Conservation (phyloP, 1,140 invertebrate species). For the Epicauta chinensis region DNA sequence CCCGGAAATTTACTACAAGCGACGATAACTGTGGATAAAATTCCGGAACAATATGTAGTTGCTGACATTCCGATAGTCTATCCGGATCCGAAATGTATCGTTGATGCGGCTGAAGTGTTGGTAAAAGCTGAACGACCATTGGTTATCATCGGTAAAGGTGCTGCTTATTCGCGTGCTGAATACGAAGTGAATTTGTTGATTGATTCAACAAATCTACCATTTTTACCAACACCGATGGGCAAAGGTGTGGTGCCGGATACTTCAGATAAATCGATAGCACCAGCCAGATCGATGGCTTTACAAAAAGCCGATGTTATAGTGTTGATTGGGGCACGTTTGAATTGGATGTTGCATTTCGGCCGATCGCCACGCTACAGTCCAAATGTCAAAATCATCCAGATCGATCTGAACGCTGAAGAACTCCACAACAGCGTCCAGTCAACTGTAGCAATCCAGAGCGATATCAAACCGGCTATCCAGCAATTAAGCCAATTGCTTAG, state of each 20-base stretch:
- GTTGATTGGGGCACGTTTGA: slow-evolving; percentile 83
- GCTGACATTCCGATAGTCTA: slow-evolving; percentile 59
- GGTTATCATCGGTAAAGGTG: slow-evolving; percentile 91
- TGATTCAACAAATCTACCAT: slow-evolving; percentile 67
- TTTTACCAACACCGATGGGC: slow-evolving; percentile 94
- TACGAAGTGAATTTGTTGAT: slow-evolving; percentile 63
- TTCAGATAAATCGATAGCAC: slow-evolving; percentile 68
- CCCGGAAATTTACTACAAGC: slow-evolving; percentile 74
- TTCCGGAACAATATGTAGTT: slow-evolving; percentile 43
- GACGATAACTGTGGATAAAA: slow-evolving; percentile 41
- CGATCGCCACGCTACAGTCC: slow-evolving; percentile 73
- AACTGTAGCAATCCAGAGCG: slow-evolving; percentile 35
- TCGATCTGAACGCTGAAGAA: slow-evolving; percentile 87
- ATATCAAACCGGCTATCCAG: slow-evolving; percentile 33
- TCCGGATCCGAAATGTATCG: slow-evolving; percentile 60
- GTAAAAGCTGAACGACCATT: slow-evolving; percentile 70
- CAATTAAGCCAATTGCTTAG: slow-evolving; percentile 34
- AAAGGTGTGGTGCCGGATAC: slow-evolving; percentile 89
- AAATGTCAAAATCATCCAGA: slow-evolving; percentile 86
- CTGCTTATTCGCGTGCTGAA: slow-evolving; percentile 78
- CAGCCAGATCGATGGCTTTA: slow-evolving; percentile 80
- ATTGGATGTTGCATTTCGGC: slow-evolving; percentile 98
- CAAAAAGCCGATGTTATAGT: slow-evolving; percentile 84
- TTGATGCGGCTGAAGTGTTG: slow-evolving; percentile 63
- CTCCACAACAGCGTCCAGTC: slow-evolving; percentile 77